Base-by-base conservation (phyloP, 2,797 vertebrate genomes). In the Anguilla marmorata region DNA sequence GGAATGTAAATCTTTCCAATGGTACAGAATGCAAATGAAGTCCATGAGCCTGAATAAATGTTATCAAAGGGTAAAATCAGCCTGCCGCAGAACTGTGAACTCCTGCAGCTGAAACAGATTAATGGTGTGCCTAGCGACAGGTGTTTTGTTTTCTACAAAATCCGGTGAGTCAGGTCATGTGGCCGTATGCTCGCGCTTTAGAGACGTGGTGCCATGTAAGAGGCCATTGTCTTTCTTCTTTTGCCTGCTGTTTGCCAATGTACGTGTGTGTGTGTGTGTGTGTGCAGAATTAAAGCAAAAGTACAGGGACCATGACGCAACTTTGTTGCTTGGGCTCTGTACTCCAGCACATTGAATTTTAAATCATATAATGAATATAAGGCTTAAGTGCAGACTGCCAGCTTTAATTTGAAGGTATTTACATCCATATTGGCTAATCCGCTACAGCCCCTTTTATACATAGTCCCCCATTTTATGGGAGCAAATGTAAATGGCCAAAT, bases 131-230 rank as follows among this genome's bases (percentile, higher is more conserved):
- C 9, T 21, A 48, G 80, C 27, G 30, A 54, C 11, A 37, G 58
- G 85, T 72, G 72, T 87, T 45, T 79, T 74, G 88, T 74, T 72
- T 85, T 89, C 86, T 86, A 86, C 58, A 90, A 89, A 94, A 93
- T 92, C 85, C 87, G 91, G 89, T 91, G 92, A 94, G 91, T 93
- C 92, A 93, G 92, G 89, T 88, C 89, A 90, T 88, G 89, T 85
- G 63, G 45, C 63, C 83, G 50, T 80, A 66, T 66, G 21, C 37
- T 63, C 60, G 27, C 89, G 76, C 86, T 90, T 91, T 86, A 89
- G 89, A 91, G 19, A 90, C 85, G 89, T 74, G 79, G 30, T 86
- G 91, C 90, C 90, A 90, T 69, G 76, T 56, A 86, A 85, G 60
- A 88, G 88, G 86, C 88, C 89, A 87, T 89, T 52, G 89, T 88